phyloP scores from a whole-genome alignment of 2,113 vertebrate genomes.

The Solea senegalensis region DNA sequence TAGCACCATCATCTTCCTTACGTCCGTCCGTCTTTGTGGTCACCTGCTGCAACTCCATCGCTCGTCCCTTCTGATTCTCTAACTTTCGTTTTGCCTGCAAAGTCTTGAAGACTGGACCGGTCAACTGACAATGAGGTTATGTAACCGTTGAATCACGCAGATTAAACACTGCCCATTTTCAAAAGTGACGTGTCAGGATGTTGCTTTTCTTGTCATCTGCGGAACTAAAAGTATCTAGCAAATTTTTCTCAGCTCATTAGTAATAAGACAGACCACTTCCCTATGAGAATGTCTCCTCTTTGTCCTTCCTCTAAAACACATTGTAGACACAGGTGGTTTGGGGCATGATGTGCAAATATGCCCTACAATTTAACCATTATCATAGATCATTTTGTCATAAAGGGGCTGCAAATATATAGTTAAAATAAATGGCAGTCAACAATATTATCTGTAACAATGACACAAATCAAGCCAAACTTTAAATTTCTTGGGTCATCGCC shows the following conservation, averaged over 20 bases:
- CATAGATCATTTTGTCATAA: background rate
- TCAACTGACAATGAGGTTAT: conserved; percentile 13
- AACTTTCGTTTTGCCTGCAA: conserved; percentile 43
- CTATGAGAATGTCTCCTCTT: background rate
- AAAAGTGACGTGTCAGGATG: background rate
- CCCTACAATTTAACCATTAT: background rate
- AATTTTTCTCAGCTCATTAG: background rate
- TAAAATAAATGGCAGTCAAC: too few relatives aligned
- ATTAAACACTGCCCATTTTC: background rate
- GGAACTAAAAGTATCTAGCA: background rate
- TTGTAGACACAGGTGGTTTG: background rate
- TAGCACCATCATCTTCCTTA: background rate
- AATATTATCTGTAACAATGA: too few relatives aligned
- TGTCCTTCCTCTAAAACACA: conserved; percentile 16
- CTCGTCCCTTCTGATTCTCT: conserved; percentile 14
- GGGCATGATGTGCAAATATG: background rate
- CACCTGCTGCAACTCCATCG: conserved; percentile 66
- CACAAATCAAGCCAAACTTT: too few relatives aligned
- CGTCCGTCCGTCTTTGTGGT: background rate
- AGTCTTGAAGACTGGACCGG: background rate
- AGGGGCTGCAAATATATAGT: too few relatives aligned
- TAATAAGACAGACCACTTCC: conserved; percentile 42
- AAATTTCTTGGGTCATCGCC: too few relatives aligned
- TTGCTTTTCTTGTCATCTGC: background rate
- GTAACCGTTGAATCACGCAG: conserved; percentile 9